phyloP scores from a whole-genome alignment of 1,140 invertebrate genomes.

The Rhynchophorus ferrugineus region DNA sequence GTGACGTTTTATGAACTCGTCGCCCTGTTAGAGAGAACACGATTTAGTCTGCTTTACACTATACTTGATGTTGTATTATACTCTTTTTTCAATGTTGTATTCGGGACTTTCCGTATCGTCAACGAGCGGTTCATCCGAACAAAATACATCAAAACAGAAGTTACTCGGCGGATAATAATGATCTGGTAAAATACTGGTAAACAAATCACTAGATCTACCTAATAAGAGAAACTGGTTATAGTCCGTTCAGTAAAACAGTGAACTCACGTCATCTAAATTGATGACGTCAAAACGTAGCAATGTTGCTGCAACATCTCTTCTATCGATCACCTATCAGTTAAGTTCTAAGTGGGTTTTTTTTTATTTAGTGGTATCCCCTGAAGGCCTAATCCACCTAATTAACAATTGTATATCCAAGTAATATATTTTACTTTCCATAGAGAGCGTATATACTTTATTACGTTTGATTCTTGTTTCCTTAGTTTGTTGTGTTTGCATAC shows the following conservation, averaged over 20 bases:
- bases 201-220: constrained; percentile 11
- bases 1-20: constrained; percentile 37
- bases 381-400: too few relatives aligned
- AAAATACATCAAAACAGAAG: constrained; percentile 67
- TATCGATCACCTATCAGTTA: neutral
- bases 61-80: constrained; percentile 25
- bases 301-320: neutral
- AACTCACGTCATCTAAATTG: too few relatives aligned
- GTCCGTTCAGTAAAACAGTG: too few relatives aligned
- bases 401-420: too few relatives aligned
- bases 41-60: constrained; percentile 4
- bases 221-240: neutral
- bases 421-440: too few relatives aligned
- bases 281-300: too few relatives aligned
- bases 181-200: constrained; percentile 37
- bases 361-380: too few relatives aligned
- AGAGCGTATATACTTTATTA: too few relatives aligned
- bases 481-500: too few relatives aligned
- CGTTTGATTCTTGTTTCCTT: too few relatives aligned
- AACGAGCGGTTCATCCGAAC: constrained; percentile 57
- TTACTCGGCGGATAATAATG: constrained; percentile 64
- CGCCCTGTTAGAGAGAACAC: constrained; percentile 32
- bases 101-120: constrained; percentile 43
- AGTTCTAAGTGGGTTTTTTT: neutral
- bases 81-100: constrained; percentile 47